Conservation (phyloP, 2,797 vertebrate species). For the Coracias cyanogaster region DNA sequence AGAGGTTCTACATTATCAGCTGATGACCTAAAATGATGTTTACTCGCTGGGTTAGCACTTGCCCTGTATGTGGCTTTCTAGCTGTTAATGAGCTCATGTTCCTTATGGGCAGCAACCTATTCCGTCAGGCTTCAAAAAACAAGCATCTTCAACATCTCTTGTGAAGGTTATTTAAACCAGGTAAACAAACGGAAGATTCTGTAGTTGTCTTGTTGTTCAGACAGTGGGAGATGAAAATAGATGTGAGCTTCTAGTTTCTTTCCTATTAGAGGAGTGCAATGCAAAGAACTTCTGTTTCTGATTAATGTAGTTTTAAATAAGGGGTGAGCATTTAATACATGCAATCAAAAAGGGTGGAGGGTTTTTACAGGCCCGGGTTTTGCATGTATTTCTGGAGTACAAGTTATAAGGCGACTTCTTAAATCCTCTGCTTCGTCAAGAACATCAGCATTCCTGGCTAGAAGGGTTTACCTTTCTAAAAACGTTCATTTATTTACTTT, state of each 20-base stretch:
- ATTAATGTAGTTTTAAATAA: neutral
- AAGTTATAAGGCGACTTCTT: neutral
- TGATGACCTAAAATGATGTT: conserved; percentile 38
- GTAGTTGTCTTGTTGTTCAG: neutral
- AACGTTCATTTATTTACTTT: neutral
- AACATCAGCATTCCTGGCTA: neutral
- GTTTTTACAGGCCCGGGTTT: neutral
- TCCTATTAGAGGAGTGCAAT: neutral
- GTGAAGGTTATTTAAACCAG: neutral
- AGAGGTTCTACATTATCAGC: conserved; percentile 22
- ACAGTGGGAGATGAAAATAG: neutral
- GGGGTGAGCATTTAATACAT: neutral
- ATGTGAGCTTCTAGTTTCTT: neutral
- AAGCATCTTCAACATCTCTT: neutral
- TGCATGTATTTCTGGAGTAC: neutral
- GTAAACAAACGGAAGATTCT: neutral
- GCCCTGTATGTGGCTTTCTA: neutral
- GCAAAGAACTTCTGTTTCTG: neutral
- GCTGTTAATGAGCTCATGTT: conserved; percentile 34
- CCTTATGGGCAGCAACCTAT: neutral
- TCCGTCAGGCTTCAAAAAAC: neutral
- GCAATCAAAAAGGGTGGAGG: accelerated
- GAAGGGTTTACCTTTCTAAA: neutral
- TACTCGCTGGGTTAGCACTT: conserved; percentile 1
- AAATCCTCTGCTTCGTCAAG: neutral